Base-by-base conservation (phyloP, 2,888 invertebrate genomes). In the Exephanes ischioxanthus region DNA sequence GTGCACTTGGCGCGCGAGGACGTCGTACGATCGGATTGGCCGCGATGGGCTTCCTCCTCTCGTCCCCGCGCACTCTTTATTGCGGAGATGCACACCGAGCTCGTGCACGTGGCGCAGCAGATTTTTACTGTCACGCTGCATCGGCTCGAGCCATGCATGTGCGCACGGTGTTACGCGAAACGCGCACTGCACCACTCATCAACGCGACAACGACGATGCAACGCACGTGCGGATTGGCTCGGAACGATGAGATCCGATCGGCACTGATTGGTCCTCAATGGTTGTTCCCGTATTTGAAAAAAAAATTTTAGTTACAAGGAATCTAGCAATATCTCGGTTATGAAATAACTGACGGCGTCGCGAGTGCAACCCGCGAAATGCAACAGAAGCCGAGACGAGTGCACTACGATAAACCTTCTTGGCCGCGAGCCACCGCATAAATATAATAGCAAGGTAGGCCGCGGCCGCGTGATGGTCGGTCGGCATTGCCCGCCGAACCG, bases 381-480 rank as follows among this genome's bases (percentile, higher is more conserved):
- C 58, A 45, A 76, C 61, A 67, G 70, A 84, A 84, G 70, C 70
- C 78, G 79, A 67, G 45, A 72, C 55, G 63, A 80, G 79, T 79
- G 76, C 45, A 76, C 33, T 61, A 90, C 89, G 90, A 89, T 90
- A 92, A 91, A 93, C 93, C 93, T 92, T 92, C 91, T 90, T 90
- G 92, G 90, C 87, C 92, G 93, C 92, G 93, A 92, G 93, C 91
- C 92, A 91, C 91, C 92, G 93, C 92, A 93, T 93, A 93, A 93
- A 94, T 94, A 94, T 94, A 93, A 94, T 92, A 93, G 93, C 90
- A 91, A 93, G 92, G 91, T 90, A 90, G 87, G 90, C 89, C 92
- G 84, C 86, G 91, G 91, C 92, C 93, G 93, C 92, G 93, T 93
- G 94, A 93, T 93, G 93, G 92, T 93, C 92, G 91, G 91, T 91